These are phyloP conservation scores for Epinephelus cyanopodus DNA, from an alignment of 2,113 vertebrate genomes.

Conservation along the genomic window DNA sequence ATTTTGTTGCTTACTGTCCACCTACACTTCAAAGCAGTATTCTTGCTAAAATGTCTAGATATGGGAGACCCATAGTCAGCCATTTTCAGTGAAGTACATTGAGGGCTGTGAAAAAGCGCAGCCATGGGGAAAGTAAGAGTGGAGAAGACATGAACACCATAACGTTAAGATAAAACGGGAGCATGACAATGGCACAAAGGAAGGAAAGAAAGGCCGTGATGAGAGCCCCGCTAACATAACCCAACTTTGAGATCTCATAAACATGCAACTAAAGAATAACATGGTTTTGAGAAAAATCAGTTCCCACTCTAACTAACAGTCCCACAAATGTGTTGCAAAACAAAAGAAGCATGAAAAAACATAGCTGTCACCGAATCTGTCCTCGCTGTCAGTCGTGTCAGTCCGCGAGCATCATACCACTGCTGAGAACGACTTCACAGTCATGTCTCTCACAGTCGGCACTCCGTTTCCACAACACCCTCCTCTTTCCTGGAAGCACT, in stretches of 20 bases:
- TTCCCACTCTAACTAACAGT: conserved; percentile 16
- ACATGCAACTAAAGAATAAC: conserved; percentile 2
- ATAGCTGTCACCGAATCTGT: conserved; percentile 31
- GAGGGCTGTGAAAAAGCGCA: not conserved
- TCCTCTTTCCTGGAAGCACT: conserved; percentile 42
- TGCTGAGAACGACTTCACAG: conserved; percentile 55
- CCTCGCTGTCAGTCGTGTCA: conserved; percentile 53
- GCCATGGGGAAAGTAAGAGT: not conserved
- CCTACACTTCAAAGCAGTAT: conserved; percentile 4
- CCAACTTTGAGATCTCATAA: not conserved
- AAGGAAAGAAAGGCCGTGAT: not conserved
- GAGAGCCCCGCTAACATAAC: not conserved
- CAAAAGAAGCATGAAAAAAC: conserved; percentile 39
- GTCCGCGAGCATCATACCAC: conserved; percentile 24
- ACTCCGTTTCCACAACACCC: conserved; percentile 37
- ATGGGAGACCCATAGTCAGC: not conserved
- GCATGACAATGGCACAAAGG: not conserved
- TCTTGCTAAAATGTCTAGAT: not conserved
- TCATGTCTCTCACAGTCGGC: conserved; percentile 52
- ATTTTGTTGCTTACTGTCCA: conserved; percentile 15
- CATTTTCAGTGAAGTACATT: not conserved
- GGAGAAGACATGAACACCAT: not conserved
- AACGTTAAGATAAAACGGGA: not conserved
- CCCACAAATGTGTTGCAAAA: conserved; percentile 35
- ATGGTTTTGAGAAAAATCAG: not conserved